Evolutionary conservation across 2,888 invertebrate genomes (phyloP).

Genomic region (Noctua janthina): DNA sequence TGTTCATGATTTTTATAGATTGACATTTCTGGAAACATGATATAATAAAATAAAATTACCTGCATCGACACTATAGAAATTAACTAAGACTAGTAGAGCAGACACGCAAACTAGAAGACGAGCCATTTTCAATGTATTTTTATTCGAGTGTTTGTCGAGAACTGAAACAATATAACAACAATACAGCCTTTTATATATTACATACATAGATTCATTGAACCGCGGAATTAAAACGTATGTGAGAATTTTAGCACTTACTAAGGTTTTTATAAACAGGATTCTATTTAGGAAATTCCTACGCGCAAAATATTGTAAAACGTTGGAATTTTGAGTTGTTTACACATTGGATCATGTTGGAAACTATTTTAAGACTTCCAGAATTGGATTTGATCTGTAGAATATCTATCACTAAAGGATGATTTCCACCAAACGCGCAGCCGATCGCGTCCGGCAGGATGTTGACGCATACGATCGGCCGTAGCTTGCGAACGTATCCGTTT

Average conservation of each 20-base stretch:
- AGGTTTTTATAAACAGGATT: neutral
- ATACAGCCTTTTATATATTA: conserved; percentile 41
- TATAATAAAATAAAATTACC: conserved; percentile 29
- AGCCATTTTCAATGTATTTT: conserved; percentile 36
- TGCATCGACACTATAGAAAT: conserved; percentile 19
- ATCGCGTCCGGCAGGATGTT: too few species aligned
- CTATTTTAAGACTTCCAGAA: neutral
- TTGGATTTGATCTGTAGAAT: neutral
- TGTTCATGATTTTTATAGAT: too few species aligned
- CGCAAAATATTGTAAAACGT: neutral
- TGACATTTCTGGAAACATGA: neutral
- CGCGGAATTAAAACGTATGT: conserved; percentile 21
- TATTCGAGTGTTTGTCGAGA: conserved; percentile 2
- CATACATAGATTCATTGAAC: conserved; percentile 24
- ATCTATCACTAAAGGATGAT: neutral
- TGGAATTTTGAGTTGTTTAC: neutral
- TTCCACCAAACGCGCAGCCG: too few species aligned
- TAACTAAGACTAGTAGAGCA: conserved; percentile 29
- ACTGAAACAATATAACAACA: conserved; percentile 25
- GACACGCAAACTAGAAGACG: conserved; percentile 38
- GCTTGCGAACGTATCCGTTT: too few species aligned
- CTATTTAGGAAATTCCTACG: conserved; percentile 25
- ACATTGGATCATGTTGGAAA: neutral
- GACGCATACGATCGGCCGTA: too few species aligned
- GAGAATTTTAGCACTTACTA: conserved; percentile 51